Conservation (phyloP, 2,113 vertebrate genomes). For the Sorex fumeus region DNA sequence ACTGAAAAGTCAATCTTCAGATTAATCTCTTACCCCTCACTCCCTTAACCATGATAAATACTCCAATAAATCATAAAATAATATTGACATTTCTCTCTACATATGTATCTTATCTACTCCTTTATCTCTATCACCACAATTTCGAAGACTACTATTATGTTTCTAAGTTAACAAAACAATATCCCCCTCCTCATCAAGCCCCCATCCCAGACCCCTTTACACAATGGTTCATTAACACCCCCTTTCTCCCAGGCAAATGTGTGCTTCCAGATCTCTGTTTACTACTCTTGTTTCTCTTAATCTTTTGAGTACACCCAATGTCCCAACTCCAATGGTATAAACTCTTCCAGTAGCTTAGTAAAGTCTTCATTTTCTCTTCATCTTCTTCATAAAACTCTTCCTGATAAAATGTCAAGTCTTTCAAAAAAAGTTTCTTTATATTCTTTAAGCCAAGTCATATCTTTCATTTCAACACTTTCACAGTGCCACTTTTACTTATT, state of each 20-base stretch:
- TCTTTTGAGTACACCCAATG: fast-evolving
- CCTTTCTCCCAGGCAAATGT: fast-evolving
- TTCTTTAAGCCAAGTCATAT: background rate
- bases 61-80: background rate
- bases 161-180: background rate
- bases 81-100: background rate
- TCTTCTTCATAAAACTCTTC: fast-evolving
- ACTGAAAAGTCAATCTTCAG: background rate
- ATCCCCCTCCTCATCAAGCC: background rate
- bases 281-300: fast-evolving
- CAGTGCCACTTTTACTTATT: background rate
- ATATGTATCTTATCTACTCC: background rate
- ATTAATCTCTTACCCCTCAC: background rate
- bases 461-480: background rate
- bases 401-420: background rate
- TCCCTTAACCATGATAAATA: background rate
- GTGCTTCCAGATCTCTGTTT: background rate
- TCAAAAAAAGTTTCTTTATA: background rate
- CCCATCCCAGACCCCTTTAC: background rate
- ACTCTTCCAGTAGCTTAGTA: background rate
- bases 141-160: background rate
- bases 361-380: background rate
- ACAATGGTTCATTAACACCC: background rate
- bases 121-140: background rate
- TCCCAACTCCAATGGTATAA: background rate